Evolutionary conservation across 2,888 invertebrate genomes (phyloP).

Genomic region (Stenodera caucasica): DNA sequence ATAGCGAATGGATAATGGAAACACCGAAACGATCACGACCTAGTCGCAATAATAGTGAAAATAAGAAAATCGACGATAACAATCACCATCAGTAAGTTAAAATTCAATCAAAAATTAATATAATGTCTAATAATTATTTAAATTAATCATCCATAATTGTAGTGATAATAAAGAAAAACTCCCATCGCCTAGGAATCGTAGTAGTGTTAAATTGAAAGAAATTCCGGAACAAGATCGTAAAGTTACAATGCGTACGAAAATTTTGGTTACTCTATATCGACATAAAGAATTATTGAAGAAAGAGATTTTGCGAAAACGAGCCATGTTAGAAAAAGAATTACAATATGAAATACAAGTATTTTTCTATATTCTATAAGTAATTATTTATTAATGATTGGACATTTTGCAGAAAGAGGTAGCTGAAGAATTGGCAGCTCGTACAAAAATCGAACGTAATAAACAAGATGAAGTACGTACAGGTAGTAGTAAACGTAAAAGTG

Average conservation of each 20-base stretch:
- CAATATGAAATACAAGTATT: conserved; percentile 84
- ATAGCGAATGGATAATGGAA: conserved; percentile 57
- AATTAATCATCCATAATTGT: conserved; percentile 10
- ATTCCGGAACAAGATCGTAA: conserved; percentile 58
- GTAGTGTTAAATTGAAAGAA: conserved; percentile 48
- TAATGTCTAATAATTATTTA: too few species aligned
- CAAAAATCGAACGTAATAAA: conserved; percentile 71
- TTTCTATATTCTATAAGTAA: background rate
- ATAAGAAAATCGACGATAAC: conserved; percentile 44
- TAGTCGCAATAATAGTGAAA: conserved; percentile 38
- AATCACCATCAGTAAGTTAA: conserved; percentile 1
- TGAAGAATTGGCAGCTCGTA: conserved; percentile 69
- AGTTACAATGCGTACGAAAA: conserved; percentile 62
- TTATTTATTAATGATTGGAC: background rate
- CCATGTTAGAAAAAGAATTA: conserved; percentile 83
- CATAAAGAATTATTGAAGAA: conserved; percentile 92
- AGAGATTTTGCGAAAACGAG: conserved; percentile 89
- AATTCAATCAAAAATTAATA: background rate
- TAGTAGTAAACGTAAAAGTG: conserved; percentile 61
- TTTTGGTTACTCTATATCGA: conserved; percentile 77
- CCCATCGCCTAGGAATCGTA: conserved; percentile 46
- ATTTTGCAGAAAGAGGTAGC: conserved; percentile 70
- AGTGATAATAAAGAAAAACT: conserved; percentile 41
- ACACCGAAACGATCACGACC: conserved; percentile 53
- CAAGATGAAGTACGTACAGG: conserved; percentile 61